Conservation (phyloP, 2,797 vertebrate species). For the Semotilus atromaculatus region DNA sequence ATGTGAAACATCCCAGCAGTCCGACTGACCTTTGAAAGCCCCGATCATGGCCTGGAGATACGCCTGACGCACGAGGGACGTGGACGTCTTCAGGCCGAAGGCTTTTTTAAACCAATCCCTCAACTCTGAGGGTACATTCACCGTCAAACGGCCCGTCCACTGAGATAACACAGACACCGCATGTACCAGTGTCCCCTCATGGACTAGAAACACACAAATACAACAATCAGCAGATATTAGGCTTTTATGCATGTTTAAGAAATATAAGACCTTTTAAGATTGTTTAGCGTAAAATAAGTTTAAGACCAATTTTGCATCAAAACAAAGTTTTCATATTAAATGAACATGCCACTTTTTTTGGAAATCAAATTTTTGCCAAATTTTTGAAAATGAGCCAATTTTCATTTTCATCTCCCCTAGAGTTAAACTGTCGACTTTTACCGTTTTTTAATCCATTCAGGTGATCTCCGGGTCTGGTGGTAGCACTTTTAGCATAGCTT, state of each 20-base stretch:
- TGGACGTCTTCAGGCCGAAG: constrained; percentile 93
- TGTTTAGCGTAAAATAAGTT: no score
- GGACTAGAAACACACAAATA: constrained; percentile 77
- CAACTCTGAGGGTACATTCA: constrained; percentile 86
- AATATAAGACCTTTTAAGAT: background rate
- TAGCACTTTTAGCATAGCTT: no score
- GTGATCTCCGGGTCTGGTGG: no score
- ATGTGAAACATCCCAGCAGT: background rate
- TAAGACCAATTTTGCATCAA: background rate
- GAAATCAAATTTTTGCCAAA: no score
- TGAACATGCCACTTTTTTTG: no score
- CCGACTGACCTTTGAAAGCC: constrained; percentile 88
- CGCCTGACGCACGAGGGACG: constrained; percentile 91
- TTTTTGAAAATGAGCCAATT: no score
- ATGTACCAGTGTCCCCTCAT: constrained; percentile 92
- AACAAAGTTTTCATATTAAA: no score
- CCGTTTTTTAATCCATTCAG: no score
- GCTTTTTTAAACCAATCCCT: constrained; percentile 95
- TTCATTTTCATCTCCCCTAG: no score
- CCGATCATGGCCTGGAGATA: constrained; percentile 94
- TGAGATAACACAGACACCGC: constrained; percentile 89
- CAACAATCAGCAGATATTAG: background rate
- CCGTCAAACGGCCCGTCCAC: constrained; percentile 89
- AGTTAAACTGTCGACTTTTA: no score
- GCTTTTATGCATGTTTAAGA: background rate